Evolutionary conservation across 2,888 invertebrate genomes (phyloP).

Genomic region (Gandaritis pyraliata): DNA sequence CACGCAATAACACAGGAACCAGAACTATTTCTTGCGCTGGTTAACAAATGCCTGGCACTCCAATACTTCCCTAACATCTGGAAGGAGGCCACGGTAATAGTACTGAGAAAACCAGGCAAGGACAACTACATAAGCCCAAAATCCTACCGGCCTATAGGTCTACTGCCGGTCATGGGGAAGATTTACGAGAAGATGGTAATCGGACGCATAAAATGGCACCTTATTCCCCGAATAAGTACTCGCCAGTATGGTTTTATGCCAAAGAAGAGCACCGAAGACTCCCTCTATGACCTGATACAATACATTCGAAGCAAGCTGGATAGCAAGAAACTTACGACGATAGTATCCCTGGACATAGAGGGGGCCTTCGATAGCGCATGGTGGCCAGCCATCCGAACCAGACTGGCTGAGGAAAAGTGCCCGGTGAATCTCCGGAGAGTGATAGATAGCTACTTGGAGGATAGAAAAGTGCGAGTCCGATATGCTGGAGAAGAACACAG

Average conservation of each 20-base stretch:
- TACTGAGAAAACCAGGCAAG: conserved; percentile 5
- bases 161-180: not conserved
- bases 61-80: not conserved
- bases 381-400: no score
- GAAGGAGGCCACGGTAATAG: not conserved
- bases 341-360: no score
- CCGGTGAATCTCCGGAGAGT: not conserved
- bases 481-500: not conserved
- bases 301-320: not conserved
- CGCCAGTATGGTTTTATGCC: conserved; percentile 16
- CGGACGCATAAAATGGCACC: not conserved
- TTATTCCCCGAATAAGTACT: not conserved
- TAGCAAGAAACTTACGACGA: no score
- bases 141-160: no score
- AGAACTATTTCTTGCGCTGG: not conserved
- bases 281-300: not conserved
- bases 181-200: not conserved
- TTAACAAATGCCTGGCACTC: not conserved
- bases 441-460: not conserved
- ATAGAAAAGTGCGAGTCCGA: not conserved
- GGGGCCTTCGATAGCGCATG: no score
- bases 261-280: no score
- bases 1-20: not conserved
- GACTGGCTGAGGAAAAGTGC: not conserved
- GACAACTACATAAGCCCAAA: not conserved